Percentiles rank a stretch among this genome's conserved stretches.
Evolutionary conservation across 1,140 invertebrate genomes (phyloP).

Genomic region (Bombus superbus): DNA sequence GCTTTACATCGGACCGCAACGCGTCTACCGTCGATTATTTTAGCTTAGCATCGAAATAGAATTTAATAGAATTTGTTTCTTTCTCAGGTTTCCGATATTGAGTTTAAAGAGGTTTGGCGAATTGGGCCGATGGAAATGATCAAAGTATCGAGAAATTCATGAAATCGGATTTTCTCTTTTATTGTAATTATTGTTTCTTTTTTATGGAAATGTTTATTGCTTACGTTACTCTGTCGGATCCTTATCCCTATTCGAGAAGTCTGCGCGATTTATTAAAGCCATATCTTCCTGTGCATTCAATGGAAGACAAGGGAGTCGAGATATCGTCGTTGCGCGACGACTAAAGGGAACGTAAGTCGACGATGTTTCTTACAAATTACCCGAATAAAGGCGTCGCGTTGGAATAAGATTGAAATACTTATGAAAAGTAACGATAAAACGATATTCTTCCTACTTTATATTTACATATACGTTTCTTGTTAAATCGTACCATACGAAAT

Average conservation of each 20-base stretch:
- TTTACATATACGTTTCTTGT: not conserved
- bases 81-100: too few species aligned
- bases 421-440: not conserved
- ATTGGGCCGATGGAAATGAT: too few species aligned
- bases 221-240: not conserved
- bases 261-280: constrained; percentile 39
- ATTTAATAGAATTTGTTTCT: not conserved
- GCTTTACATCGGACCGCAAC: not conserved
- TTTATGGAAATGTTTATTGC: not conserved
- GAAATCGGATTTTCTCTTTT: constrained; percentile 4
- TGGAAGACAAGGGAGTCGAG: constrained; percentile 8
- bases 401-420: not conserved
- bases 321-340: constrained; percentile 16
- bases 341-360: not conserved
- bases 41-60: not conserved
- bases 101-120: too few species aligned
- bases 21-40: constrained; percentile 18
- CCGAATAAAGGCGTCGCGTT: too few species aligned
- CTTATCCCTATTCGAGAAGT: constrained; percentile 13
- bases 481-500: not conserved
- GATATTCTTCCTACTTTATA: not conserved
- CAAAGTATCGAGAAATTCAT: not conserved
- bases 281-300: constrained; percentile 33
- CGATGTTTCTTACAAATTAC: not conserved
- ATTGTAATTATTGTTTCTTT: not conserved